Evolutionary conservation across 2,113 vertebrate species (phyloP).

Genomic region (Leptocoma aspasia): DNA sequence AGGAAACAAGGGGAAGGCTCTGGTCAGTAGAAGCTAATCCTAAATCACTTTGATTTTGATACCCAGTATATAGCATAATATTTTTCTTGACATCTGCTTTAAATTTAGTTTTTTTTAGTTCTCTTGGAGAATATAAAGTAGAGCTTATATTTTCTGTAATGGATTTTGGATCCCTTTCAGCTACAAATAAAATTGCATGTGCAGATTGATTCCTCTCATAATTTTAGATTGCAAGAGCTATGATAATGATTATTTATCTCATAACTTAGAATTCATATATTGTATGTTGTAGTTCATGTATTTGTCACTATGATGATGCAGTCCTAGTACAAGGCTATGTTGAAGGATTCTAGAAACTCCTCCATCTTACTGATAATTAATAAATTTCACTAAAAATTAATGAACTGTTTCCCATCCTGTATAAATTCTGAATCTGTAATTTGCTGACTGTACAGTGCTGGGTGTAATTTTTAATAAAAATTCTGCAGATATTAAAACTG

Average conservation of each 20-base stretch:
- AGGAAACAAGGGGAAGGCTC: neutral
- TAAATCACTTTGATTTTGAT: neutral
- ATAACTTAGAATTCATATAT: no score
- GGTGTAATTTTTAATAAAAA: neutral
- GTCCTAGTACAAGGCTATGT: neutral
- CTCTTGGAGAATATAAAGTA: neutral
- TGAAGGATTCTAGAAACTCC: neutral
- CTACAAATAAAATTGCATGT: neutral
- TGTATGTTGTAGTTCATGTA: no score
- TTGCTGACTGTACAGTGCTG: neutral
- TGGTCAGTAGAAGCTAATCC: neutral
- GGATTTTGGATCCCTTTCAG: neutral
- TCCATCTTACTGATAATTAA: neutral
- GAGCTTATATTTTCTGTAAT: neutral
- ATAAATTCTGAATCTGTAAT: neutral
- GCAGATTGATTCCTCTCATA: neutral
- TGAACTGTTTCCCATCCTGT: neutral
- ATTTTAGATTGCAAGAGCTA: neutral
- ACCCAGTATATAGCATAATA: neutral
- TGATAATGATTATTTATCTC: neutral
- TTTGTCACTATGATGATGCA: neutral
- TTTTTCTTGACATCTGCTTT: neutral
- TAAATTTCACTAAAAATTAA: neutral
- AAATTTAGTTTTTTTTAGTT: neutral
- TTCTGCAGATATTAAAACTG: neutral